A percentile compares a stretch with the other conserved stretches of the same genome.
These are phyloP conservation scores for Neodiprion virginianus DNA, from an alignment of 1,140 invertebrate species.

Conservation along the genomic window DNA sequence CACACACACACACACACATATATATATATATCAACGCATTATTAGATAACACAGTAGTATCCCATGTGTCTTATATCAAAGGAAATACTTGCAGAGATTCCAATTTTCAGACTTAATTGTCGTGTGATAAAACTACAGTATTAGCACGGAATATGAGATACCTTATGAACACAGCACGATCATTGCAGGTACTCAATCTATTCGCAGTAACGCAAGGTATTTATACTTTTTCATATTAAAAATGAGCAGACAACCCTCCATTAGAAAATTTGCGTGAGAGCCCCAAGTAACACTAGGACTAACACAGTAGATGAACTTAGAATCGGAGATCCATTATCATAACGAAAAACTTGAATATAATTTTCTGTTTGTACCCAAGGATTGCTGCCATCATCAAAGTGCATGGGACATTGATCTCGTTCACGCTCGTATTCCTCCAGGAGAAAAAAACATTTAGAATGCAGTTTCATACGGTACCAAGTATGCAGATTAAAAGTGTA, in stretches of 20 bases:
- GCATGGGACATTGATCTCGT: slow-evolving; percentile 93
- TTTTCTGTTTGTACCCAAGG: slow-evolving; percentile 81
- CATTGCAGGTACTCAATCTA: background rate
- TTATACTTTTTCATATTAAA: background rate
- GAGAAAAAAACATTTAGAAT: slow-evolving; percentile 37
- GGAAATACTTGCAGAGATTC: background rate
- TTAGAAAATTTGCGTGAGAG: background rate
- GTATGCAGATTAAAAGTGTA: too few species aligned
- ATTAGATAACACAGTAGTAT: too few species aligned
- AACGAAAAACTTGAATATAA: slow-evolving; percentile 73
- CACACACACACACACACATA: too few species aligned
- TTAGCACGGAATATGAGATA: background rate
- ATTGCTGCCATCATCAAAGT: slow-evolving; percentile 90
- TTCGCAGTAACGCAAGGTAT: background rate
- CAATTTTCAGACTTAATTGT: background rate
- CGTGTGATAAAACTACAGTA: background rate
- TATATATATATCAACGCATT: too few species aligned
- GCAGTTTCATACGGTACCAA: slow-evolving; percentile 12
- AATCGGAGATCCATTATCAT: slow-evolving; percentile 32
- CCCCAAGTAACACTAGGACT: background rate
- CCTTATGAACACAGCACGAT: background rate
- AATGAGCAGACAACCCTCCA: background rate
- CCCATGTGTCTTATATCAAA: too few species aligned
- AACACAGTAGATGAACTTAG: background rate
- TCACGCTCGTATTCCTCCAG: slow-evolving; percentile 59